A percentile compares a stretch with the other conserved stretches of the same genome.
These are phyloP conservation scores for Pyrochroa serraticornis DNA, from an alignment of 2,888 invertebrate genomes.

Conservation along the genomic window DNA sequence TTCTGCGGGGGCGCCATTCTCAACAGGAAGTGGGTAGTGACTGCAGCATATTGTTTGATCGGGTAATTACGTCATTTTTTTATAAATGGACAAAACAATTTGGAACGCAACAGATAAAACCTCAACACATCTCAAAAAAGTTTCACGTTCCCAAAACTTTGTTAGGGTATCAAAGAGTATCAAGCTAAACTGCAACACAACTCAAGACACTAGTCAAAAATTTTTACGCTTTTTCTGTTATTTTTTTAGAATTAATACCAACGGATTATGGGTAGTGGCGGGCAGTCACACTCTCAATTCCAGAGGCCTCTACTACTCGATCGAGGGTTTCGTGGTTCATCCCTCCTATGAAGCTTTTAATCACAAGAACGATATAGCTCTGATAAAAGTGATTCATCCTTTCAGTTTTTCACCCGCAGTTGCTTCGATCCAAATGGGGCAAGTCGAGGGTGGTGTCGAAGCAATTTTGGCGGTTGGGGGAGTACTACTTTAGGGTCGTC, in stretches of 20 bases:
- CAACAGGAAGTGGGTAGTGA: constrained; percentile 53
- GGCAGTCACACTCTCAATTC: constrained; percentile 59
- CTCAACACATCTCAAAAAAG: too few relatives aligned
- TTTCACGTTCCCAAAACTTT: too few relatives aligned
- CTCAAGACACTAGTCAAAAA: too few relatives aligned
- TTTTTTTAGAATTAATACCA: not conserved
- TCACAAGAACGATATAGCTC: constrained; percentile 58
- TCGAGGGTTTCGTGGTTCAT: constrained; percentile 57
- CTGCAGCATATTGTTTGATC: constrained; percentile 61
- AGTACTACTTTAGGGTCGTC: constrained; percentile 61
- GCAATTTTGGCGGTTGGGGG: constrained; percentile 51
- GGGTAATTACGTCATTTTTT: too few relatives aligned
- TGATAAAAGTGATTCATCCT: constrained; percentile 51
- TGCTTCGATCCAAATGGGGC: constrained; percentile 49
- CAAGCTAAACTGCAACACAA: too few relatives aligned
- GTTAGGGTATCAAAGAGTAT: too few relatives aligned
- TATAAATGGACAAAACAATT: not conserved
- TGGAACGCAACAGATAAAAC: not conserved
- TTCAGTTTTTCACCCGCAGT: constrained; percentile 54
- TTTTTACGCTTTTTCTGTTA: not conserved
- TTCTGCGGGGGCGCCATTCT: constrained; percentile 62
- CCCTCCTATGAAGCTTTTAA: constrained; percentile 52
- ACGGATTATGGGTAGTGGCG: constrained; percentile 52
- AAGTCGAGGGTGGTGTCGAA: constrained; percentile 52
- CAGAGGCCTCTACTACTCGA: constrained; percentile 57